Evolutionary conservation across 2,797 vertebrate species (phyloP).

Genomic region (Florisuga fusca): DNA sequence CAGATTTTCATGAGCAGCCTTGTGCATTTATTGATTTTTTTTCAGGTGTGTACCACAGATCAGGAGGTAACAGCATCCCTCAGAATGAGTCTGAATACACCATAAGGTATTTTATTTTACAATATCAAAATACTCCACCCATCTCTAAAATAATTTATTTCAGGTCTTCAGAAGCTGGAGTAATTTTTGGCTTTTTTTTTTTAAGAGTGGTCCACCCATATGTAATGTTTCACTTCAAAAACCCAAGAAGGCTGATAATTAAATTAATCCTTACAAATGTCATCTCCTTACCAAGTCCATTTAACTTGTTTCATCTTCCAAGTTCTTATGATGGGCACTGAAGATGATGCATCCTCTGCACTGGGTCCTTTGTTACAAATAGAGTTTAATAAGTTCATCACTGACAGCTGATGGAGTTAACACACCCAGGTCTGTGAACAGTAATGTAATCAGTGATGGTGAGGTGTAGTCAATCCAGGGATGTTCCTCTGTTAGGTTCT

Average conservation of each 20-base stretch:
- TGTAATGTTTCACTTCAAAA: not conserved
- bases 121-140: conserved; percentile 3
- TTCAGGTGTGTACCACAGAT: not conserved
- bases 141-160: conserved; percentile 51
- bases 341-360: not conserved
- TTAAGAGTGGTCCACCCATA: not conserved
- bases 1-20: not conserved
- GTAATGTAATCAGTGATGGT: conserved; percentile 93
- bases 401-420: conserved; percentile 96
- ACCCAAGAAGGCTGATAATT: not conserved
- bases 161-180: not conserved
- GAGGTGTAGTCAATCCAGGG: conserved; percentile 96
- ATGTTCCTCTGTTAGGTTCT: conserved; percentile 89
- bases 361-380: conserved; percentile 81
- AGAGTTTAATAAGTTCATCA: conserved; percentile 98
- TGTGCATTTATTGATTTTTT: fast-evolving
- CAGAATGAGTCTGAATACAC: not conserved
- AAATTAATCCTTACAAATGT: not conserved
- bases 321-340: not conserved
- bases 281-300: not conserved
- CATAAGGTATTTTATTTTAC: not conserved
- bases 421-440: conserved; percentile 97
- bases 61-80: not conserved
- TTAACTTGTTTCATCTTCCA: not conserved
- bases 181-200: not conserved